These are phyloP conservation scores for Byasa hedistus DNA, from an alignment of 2,888 invertebrate species.

Conservation along the genomic window DNA sequence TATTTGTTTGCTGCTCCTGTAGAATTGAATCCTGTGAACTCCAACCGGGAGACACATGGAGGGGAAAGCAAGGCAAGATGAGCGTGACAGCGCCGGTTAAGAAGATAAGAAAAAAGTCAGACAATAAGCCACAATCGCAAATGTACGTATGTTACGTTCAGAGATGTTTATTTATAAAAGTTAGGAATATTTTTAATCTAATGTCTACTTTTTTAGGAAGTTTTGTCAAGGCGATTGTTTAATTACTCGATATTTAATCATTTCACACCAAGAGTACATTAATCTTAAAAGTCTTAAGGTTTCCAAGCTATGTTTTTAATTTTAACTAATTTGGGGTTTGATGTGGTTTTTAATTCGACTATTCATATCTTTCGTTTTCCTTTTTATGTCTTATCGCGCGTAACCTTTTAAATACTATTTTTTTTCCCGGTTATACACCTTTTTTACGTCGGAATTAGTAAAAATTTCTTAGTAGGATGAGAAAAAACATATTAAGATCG, in stretches of 20 bases:
- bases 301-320: not conserved
- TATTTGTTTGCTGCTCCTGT: constrained; percentile 77
- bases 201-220: not conserved
- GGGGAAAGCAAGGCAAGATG: constrained; percentile 93
- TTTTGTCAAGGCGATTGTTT: not conserved
- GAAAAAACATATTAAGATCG: no score
- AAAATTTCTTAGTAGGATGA: no score
- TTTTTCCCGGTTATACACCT: no score
- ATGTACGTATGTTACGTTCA: constrained; percentile 77
- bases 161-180: constrained; percentile 46
- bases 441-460: no score
- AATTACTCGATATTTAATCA: not conserved
- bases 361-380: no score
- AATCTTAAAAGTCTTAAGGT: not conserved
- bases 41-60: constrained; percentile 84
- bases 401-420: no score
- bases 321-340: no score
- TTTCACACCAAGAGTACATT: not conserved
- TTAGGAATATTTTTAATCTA: not conserved
- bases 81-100: constrained; percentile 85
- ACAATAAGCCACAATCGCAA: constrained; percentile 85
- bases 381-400: no score
- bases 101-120: constrained; percentile 86
- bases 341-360: no score
- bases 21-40: constrained; percentile 96